Percentiles rank a stretch among this genome's conserved stretches.
Conservation (phyloP, 2,888 invertebrate species). For the Amphipoea oculea region DNA sequence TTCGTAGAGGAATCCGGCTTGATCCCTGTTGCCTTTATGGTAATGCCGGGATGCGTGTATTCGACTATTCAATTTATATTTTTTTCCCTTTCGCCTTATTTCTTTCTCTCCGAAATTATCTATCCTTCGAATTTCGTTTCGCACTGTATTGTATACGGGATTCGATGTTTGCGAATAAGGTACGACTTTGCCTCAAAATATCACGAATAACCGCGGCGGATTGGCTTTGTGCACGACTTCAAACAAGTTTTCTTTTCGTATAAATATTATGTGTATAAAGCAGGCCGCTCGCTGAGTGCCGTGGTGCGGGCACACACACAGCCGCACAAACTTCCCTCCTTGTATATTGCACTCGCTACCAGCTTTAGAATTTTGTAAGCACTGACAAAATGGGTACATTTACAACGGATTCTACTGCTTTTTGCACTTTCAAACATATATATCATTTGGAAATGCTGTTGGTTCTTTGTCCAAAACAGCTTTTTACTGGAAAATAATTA, state of each 20-base stretch:
- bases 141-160: conserved; percentile 90
- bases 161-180: conserved; percentile 90
- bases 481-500: not conserved
- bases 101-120: conserved; percentile 89
- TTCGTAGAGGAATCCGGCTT: conserved; percentile 90
- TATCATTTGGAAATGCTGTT: conserved; percentile 27
- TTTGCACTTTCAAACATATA: conserved; percentile 62
- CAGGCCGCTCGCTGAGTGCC: conserved; percentile 70
- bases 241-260: conserved; percentile 86
- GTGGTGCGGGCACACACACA: conserved; percentile 59
- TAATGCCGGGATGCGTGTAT: conserved; percentile 90
- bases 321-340: conserved; percentile 72
- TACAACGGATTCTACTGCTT: conserved; percentile 50
- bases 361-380: conserved; percentile 72
- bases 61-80: conserved; percentile 91
- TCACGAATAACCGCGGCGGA: conserved; percentile 89
- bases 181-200: conserved; percentile 87
- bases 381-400: conserved; percentile 70
- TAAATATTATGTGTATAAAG: conserved; percentile 87
- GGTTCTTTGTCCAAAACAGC: not conserved
- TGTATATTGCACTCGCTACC: conserved; percentile 71
- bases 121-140: conserved; percentile 90
- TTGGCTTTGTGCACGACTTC: conserved; percentile 90
- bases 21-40: conserved; percentile 90
- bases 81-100: conserved; percentile 89